These are phyloP conservation scores for Macroteleia sp. DNA, from an alignment of 2,888 invertebrate species.

Conservation along the genomic window DNA sequence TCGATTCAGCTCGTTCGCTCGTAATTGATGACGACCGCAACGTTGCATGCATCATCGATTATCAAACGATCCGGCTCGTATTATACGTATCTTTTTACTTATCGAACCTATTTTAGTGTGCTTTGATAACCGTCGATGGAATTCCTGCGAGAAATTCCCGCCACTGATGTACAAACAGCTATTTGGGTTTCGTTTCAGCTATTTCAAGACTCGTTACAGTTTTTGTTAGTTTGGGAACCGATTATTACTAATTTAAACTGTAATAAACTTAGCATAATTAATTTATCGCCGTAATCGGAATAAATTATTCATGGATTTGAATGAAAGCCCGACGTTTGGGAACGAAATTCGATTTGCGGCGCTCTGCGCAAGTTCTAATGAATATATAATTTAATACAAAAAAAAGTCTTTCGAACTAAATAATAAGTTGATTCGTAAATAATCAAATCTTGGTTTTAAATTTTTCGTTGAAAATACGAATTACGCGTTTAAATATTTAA, in stretches of 20 bases:
- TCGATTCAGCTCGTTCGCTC: constrained; percentile 52
- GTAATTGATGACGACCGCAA: constrained; percentile 55
- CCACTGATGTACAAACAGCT: not conserved
- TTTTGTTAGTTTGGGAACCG: not conserved
- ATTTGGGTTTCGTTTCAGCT: constrained; percentile 3
- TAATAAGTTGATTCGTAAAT: no score
- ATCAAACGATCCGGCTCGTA: constrained; percentile 49
- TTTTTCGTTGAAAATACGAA: no score
- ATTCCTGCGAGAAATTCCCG: not conserved
- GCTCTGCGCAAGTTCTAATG: not conserved
- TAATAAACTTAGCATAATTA: constrained; percentile 22
- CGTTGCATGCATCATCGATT: constrained; percentile 56
- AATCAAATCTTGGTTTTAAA: no score
- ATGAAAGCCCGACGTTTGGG: not conserved
- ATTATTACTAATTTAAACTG: constrained; percentile 5
- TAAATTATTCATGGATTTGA: constrained; percentile 11
- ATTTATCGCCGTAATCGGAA: constrained; percentile 6
- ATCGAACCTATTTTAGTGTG: constrained; percentile 19
- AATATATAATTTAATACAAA: not conserved
- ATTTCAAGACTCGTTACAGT: not conserved
- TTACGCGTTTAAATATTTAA: no score
- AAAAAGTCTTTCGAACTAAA: no score
- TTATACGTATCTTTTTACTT: constrained; percentile 22
- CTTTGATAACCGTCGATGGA: constrained; percentile 23
- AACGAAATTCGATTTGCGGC: not conserved